Conservation (phyloP, 1,140 invertebrate genomes). For the Bombus confusus region DNA sequence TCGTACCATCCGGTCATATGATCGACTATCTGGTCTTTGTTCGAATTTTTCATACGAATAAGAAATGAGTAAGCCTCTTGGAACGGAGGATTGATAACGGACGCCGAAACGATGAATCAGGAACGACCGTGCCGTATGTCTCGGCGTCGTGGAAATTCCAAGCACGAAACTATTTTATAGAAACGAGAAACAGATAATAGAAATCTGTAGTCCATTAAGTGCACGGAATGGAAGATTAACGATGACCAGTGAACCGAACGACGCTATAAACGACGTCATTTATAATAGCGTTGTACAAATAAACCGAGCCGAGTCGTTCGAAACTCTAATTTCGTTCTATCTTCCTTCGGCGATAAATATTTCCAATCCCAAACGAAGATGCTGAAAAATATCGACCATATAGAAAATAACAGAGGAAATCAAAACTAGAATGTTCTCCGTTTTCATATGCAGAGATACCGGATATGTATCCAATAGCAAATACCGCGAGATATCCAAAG, state of each 20-base stretch:
- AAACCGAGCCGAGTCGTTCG: neutral
- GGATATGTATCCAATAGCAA: too few species aligned
- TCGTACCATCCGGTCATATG: neutral
- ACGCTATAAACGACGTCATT: neutral
- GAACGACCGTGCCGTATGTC: neutral
- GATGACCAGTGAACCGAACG: neutral
- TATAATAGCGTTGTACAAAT: neutral
- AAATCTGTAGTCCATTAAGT: neutral
- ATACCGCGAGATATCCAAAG: too few species aligned
- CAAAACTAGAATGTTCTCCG: too few species aligned
- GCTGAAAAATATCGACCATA: too few species aligned
- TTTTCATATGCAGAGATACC: too few species aligned
- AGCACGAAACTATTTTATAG: neutral
- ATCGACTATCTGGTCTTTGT: neutral
- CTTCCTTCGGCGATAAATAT: neutral
- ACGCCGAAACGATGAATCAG: neutral
- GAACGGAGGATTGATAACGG: neutral
- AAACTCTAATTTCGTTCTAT: neutral
- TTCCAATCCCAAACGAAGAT: too few species aligned
- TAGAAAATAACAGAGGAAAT: too few species aligned
- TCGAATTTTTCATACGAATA: neutral
- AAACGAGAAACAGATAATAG: slow-evolving; percentile 7
- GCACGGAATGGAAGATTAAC: slow-evolving; percentile 1
- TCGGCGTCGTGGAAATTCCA: neutral
- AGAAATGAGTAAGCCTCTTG: neutral